Conservation (phyloP, 1,140 invertebrate species). For the Drosophila tristis region DNA sequence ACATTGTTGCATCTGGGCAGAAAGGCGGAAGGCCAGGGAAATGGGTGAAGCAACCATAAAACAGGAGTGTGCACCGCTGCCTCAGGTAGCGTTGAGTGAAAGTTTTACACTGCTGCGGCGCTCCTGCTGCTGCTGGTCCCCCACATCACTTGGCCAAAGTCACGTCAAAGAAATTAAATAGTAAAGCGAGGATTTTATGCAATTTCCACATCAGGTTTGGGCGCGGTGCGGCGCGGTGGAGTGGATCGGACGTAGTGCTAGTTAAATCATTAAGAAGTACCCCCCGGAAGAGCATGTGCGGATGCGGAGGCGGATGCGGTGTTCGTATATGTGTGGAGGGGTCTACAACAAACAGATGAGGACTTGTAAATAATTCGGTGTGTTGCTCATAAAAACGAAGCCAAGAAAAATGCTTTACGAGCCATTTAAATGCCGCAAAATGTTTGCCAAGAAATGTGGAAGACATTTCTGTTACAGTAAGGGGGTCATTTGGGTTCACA, state of each 20-base stretch:
- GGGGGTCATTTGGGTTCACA: neutral
- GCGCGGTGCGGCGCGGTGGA: neutral
- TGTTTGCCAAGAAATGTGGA: neutral
- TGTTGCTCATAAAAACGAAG: constrained; percentile 32
- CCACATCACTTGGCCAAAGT: constrained; percentile 32
- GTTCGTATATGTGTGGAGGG: constrained; percentile 1
- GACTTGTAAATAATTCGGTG: constrained; percentile 51
- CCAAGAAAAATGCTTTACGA: constrained; percentile 48
- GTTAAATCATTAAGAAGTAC: constrained; percentile 68
- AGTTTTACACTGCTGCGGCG: constrained; percentile 1
- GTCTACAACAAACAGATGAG: neutral
- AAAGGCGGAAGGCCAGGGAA: constrained; percentile 31
- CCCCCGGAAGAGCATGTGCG: constrained; percentile 6
- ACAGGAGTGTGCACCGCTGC: constrained; percentile 48
- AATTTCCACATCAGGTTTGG: constrained; percentile 28
- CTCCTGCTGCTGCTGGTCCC: neutral
- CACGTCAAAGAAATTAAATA: constrained; percentile 73
- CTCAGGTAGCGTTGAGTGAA: constrained; percentile 41
- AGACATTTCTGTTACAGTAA: neutral
- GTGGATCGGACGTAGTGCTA: constrained; percentile 20
- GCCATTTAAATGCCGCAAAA: constrained; percentile 45
- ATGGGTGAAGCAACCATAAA: constrained; percentile 52
- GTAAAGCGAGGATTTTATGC: constrained; percentile 55
- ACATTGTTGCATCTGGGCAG: constrained; percentile 42
- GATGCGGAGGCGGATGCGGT: neutral